Conservation (phyloP, 2,888 invertebrate species). For the Scaptomyza caliginosa region DNA sequence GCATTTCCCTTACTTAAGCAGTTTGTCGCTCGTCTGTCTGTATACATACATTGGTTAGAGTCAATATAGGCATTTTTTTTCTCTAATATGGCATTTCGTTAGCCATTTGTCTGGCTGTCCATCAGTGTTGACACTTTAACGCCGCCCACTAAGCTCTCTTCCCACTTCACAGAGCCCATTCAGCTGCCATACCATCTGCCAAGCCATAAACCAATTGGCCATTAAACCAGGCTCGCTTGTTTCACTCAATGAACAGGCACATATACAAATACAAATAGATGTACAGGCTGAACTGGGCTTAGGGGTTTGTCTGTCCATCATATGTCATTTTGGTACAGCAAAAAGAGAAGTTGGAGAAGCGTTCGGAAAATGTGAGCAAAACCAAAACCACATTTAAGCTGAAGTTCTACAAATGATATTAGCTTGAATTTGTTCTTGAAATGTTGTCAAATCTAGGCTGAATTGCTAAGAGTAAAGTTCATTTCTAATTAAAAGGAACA, state of each 20-base stretch:
- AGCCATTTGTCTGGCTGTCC: conserved; percentile 47
- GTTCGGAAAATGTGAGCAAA: no score
- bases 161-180: background rate
- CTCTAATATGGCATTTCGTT: conserved; percentile 34
- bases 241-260: background rate
- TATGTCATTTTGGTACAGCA: conserved; percentile 36
- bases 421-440: no score
- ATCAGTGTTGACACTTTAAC: conserved; percentile 49
- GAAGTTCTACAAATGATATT: no score
- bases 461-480: no score
- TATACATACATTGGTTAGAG: conserved; percentile 8
- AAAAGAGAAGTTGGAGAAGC: no score
- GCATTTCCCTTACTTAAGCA: no score
- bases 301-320: conserved; percentile 44
- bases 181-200: no score
- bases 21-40: no score
- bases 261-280: background rate
- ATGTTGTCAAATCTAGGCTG: no score
- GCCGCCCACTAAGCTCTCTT: conserved; percentile 8
- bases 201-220: conserved; percentile 45
- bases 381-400: background rate
- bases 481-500: background rate
- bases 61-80: conserved; percentile 1
- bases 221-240: conserved; percentile 45
- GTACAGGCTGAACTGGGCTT: conserved; percentile 4